These are phyloP conservation scores for Rhagophthalmus giganteus DNA, from an alignment of 2,888 invertebrate species.

Conservation along the genomic window DNA sequence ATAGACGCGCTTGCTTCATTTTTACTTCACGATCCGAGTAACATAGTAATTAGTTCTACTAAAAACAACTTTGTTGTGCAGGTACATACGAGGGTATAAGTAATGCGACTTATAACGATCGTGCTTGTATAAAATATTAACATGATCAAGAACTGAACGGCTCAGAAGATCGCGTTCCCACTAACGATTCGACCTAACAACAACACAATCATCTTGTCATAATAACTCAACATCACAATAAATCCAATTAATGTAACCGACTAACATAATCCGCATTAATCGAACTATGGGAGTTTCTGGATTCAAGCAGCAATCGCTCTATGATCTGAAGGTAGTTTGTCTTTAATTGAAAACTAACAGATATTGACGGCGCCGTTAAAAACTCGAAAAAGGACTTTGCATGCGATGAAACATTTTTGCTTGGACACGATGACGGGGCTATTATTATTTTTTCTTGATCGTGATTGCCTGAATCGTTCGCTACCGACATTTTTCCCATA, in stretches of 20 bases:
- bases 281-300: constrained; percentile 7
- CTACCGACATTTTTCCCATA: too few relatives aligned
- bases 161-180: background rate
- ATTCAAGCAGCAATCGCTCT: constrained; percentile 4
- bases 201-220: constrained; percentile 19
- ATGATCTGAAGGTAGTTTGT: background rate
- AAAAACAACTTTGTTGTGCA: constrained; percentile 9
- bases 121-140: constrained; percentile 2
- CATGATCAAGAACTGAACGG: background rate
- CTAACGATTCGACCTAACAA: constrained; percentile 4
- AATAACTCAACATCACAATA: constrained; percentile 23
- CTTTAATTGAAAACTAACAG: background rate
- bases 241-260: constrained; percentile 16
- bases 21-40: constrained; percentile 5
- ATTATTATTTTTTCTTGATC: background rate
- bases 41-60: constrained; percentile 11
- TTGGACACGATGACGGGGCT: too few relatives aligned
- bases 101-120: constrained; percentile 9
- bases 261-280: constrained; percentile 7
- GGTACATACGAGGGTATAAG: too few relatives aligned
- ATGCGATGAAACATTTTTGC: too few relatives aligned
- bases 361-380: background rate
- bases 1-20: too few relatives aligned
- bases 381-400: too few relatives aligned
- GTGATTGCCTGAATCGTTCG: background rate